Conservation (phyloP, 2,888 invertebrate genomes). For the Erebia palarica region DNA sequence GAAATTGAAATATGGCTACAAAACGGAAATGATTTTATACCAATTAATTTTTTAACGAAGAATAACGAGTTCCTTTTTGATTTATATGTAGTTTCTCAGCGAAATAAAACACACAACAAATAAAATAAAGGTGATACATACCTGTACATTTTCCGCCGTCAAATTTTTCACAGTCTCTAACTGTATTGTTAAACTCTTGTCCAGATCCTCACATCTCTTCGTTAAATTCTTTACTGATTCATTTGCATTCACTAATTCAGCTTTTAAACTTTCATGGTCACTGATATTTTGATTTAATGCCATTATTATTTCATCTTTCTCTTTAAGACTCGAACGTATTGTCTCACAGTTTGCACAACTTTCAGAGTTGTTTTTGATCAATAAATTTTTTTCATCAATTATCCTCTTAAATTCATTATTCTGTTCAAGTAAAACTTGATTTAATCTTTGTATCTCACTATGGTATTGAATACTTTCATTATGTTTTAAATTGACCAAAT, state of each 20-base stretch:
- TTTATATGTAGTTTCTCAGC: too few species aligned
- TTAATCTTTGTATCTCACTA: constrained; percentile 91
- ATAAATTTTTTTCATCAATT: constrained; percentile 60
- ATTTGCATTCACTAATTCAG: constrained; percentile 79
- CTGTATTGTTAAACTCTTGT: constrained; percentile 86
- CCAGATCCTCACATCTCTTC: constrained; percentile 86
- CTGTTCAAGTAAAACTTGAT: constrained; percentile 82
- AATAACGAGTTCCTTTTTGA: too few species aligned
- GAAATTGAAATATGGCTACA: too few species aligned
- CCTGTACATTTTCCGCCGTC: constrained; percentile 83
- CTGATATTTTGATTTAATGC: constrained; percentile 55
- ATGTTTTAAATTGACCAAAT: constrained; percentile 90
- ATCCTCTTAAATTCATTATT: constrained; percentile 62
- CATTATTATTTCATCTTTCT: constrained; percentile 68
- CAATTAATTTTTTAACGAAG: too few species aligned
- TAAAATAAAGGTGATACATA: constrained; percentile 41
- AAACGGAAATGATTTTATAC: too few species aligned
- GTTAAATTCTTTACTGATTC: constrained; percentile 83
- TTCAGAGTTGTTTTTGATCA: constrained; percentile 47
- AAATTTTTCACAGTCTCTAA: constrained; percentile 84
- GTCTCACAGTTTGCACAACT: constrained; percentile 62
- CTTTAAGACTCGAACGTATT: constrained; percentile 57
- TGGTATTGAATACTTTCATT: constrained; percentile 93
- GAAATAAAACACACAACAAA: not conserved
- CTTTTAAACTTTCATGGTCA: constrained; percentile 61